Conservation (phyloP, 1,140 invertebrate species). For the Piezodorus guildinii region DNA sequence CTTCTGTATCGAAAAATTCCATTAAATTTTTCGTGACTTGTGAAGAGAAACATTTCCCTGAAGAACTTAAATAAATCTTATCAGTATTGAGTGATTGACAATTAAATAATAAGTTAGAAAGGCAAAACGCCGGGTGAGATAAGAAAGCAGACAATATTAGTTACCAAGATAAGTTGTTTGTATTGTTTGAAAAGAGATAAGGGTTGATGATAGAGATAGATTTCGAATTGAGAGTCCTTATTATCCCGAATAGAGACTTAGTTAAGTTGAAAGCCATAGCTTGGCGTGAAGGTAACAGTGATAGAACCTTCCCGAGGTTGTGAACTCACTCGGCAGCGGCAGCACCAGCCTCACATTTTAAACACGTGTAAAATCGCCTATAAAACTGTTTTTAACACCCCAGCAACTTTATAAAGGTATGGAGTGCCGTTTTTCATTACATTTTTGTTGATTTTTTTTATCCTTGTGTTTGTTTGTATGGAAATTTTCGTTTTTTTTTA, state of each 20-base stretch:
- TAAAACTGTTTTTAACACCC: neutral
- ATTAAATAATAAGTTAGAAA: no score
- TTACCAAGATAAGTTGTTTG: no score
- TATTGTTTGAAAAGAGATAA: no score
- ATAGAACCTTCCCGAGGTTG: neutral
- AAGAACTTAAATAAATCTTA: no score
- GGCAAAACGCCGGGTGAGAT: no score
- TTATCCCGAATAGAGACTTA: no score
- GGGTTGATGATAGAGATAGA: no score
- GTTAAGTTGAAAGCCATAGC: no score
- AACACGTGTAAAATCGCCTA: slow-evolving; percentile 11
- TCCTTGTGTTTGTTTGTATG: slow-evolving; percentile 15
- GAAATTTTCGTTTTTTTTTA: slow-evolving; percentile 15
- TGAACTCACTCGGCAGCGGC: neutral
- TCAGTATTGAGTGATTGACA: no score
- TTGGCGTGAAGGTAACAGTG: no score
- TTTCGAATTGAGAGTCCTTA: no score
- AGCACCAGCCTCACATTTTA: neutral
- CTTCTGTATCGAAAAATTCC: slow-evolving; percentile 86
- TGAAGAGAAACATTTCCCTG: neutral
- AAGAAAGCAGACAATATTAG: no score
- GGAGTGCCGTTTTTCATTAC: slow-evolving; percentile 3
- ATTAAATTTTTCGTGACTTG: slow-evolving; percentile 39
- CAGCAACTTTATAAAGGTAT: neutral
- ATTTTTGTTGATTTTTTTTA: slow-evolving; percentile 14